phyloP scores from a whole-genome alignment of 1,140 invertebrate species.

The Tetramorium simillimum region DNA sequence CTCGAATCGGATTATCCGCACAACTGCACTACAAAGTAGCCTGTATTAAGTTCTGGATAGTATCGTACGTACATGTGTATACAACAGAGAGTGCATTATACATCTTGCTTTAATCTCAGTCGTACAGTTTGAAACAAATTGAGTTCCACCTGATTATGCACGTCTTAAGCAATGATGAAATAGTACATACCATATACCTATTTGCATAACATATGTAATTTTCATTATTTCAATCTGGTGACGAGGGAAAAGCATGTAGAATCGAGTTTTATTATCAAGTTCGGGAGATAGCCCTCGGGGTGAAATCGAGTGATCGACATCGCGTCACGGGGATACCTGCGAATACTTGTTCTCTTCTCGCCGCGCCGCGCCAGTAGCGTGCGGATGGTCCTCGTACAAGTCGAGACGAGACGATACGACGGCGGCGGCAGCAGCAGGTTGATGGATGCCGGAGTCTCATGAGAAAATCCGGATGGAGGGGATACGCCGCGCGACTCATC shows the following conservation, averaged over 20 bases:
- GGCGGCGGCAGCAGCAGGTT: slow-evolving; percentile 75
- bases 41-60: slow-evolving; percentile 15
- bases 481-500: slow-evolving; percentile 62
- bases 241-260: background rate
- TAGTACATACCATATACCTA: background rate
- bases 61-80: background rate
- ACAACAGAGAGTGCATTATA: background rate
- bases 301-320: slow-evolving; percentile 13
- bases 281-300: background rate
- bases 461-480: slow-evolving; percentile 73
- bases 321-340: background rate
- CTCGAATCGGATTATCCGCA: slow-evolving; percentile 27
- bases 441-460: slow-evolving; percentile 75
- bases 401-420: slow-evolving; percentile 68
- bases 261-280: background rate
- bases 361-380: slow-evolving; percentile 3
- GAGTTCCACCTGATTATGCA: background rate
- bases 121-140: slow-evolving; percentile 10
- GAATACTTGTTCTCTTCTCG: background rate
- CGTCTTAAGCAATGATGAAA: background rate
- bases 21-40: slow-evolving; percentile 28
- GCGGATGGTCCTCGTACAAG: slow-evolving; percentile 38
- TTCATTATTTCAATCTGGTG: background rate
- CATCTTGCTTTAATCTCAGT: slow-evolving; percentile 1
- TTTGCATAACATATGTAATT: background rate